Base-by-base conservation (phyloP, 2,888 invertebrate genomes). In the Prosapia bicincta region DNA sequence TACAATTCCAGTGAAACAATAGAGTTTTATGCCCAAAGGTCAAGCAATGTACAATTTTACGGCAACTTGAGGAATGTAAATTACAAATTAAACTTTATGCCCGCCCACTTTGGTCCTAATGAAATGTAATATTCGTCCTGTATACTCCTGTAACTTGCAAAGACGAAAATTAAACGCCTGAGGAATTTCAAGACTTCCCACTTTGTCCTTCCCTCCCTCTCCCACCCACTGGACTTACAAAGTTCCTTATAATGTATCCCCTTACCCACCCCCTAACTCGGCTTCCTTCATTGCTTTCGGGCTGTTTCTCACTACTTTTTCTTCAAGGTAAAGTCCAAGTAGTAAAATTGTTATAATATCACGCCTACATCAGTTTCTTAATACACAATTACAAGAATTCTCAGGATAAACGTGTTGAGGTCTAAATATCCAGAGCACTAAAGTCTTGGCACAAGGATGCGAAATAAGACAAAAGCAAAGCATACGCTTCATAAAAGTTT, bases 191-290 rank as follows among this genome's bases (percentile, higher is more conserved):
- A 54, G 54, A 54, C 54, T 54, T 54, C 54, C 54, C 54, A 54
- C 54, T 54, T 54, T 54, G 54, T 54, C 54, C 54, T 54, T 54
- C 15, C 9, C 3, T 13, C 2, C n/a, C 20, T 13, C 54, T 20
- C 54, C 13, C n/a, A 1, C 20, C 13, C 13, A 5, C 54, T 54
- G 54, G 54, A 54, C 54, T 54, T 54, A 5, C 54, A 54, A 54
- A 54, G 54, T 54, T 54, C 54, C 54, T 54, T 54, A 54, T 54
- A 54, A 54, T 54, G 54, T 54, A 54, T 54, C 54, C 54, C 38
- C 38, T 28, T n/a, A n/a, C n/a, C 38, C 13, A 20, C 54, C 54
- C 20, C 20, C 54, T 38, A n/a, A n/a, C n/a, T n/a, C n/a, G n/a
- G n/a, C 54, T 54, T 20, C 54, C 54, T 20, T 54, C 54, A 54